Evolutionary conservation across 2,113 vertebrate genomes (phyloP).

Genomic region (Lycaon pictus): DNA sequence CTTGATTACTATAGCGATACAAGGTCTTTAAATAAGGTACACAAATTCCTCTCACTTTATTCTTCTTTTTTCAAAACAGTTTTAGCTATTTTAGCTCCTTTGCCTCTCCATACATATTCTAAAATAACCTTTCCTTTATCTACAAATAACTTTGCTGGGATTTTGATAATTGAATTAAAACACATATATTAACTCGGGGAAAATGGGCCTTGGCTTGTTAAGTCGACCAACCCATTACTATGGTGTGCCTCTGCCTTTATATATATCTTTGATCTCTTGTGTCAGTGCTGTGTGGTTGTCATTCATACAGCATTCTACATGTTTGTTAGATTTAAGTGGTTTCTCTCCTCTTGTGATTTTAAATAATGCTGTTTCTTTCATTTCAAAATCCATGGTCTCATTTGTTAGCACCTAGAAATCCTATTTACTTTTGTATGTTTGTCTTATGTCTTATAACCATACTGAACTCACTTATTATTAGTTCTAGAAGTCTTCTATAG

Average conservation of each 20-base stretch:
- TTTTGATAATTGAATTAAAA: not conserved
- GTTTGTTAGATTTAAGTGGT: not conserved
- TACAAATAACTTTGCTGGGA: not conserved
- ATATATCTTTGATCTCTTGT: not conserved
- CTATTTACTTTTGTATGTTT: not conserved
- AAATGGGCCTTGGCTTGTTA: not conserved
- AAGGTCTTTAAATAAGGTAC: not conserved
- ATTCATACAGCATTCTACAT: not conserved
- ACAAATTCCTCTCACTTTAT: not conserved
- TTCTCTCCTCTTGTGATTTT: not conserved
- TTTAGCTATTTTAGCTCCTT: not conserved
- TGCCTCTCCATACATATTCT: not conserved
- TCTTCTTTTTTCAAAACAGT: not conserved
- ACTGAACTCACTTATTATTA: not conserved
- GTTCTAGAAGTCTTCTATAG: not conserved
- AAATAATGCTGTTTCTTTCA: not conserved
- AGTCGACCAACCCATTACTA: not conserved
- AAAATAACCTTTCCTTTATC: not conserved
- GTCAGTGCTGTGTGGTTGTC: not conserved
- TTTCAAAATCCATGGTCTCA: not conserved
- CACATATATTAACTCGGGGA: not conserved
- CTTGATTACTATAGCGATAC: not conserved
- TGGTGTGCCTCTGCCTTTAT: not conserved
- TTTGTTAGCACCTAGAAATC: not conserved
- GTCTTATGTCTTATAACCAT: not conserved